Evolutionary conservation across 1,140 invertebrate genomes (phyloP), one percentile per base, ranked within the genome.

Genomic region (Drosophila seguyi): DNA sequence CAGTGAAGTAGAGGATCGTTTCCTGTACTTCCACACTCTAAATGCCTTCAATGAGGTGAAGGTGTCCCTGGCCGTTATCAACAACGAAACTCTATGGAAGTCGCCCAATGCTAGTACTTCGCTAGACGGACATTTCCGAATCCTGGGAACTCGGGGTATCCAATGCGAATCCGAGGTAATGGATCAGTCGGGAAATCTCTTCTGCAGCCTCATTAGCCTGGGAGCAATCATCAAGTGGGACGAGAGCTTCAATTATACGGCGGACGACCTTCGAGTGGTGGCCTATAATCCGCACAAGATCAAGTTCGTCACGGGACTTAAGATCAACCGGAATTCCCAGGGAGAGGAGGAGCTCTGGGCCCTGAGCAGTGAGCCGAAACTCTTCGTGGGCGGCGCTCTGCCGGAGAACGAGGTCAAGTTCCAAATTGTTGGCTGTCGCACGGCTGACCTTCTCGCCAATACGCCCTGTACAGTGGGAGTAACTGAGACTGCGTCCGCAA

Each of bases 1-100:
- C 0, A 90, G 93, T 8, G 48, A 41, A 27, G 22, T 14, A 14
- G 45, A 66, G 56, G 86, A 87, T 11, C 94, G 96, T 18, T 94
- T 93, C 38, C 92, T 97, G 1, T 97, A 95, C 92, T 97, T 96
- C 92, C 96, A 97, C 82, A 94, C 96, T 0, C 92, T 97, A 36
- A 96, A 96, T 0, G 95, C 95, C 59, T 94, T 93, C n/a, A 94
- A 94, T 2, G 96, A 97, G 92, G 95, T 95, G 22, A 95, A 94
- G 55, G 95, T 97, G 0, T 93, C 93, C 2, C 95, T 96, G 0
- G 93, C 93, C 0, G 76, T 95, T 1, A 91, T 97, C 0, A 94
- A 95, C 61, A 96, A 96, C 76, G 82, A 93, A 1, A 93, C 93
- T 0, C 81, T 94, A 20, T 83, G 81, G 82, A 57, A 53, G 44